Percentiles rank a stretch among this genome's conserved stretches.
These are phyloP conservation scores for Hymenopus coronatus DNA, from an alignment of 2,888 invertebrate genomes.

Conservation along the genomic window DNA sequence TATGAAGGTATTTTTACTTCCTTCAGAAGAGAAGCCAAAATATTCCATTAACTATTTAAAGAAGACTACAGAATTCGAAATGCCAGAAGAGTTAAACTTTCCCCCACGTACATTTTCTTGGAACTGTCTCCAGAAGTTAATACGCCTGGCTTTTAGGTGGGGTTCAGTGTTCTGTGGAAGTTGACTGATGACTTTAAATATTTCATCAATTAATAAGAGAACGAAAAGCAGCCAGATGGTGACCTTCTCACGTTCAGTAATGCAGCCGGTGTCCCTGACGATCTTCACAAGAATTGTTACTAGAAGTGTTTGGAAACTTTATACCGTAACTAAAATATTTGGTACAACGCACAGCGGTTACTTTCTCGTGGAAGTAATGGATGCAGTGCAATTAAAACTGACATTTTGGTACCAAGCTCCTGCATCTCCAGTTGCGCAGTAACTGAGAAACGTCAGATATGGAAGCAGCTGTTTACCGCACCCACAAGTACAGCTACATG, in stretches of 20 bases:
- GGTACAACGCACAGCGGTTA: too few species aligned
- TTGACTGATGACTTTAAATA: neutral
- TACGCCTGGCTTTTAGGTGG: neutral
- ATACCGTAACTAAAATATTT: neutral
- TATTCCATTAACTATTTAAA: too few species aligned
- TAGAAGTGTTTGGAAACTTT: neutral
- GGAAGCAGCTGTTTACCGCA: too few species aligned
- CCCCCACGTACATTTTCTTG: neutral
- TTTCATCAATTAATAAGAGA: neutral
- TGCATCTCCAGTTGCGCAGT: too few species aligned
- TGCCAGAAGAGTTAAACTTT: neutral
- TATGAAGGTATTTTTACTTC: too few species aligned
- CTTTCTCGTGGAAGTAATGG: too few species aligned
- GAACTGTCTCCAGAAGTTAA: neutral
- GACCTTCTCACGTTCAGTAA: neutral
- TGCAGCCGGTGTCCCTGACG: neutral
- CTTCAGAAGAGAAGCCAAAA: too few species aligned
- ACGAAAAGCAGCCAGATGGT: neutral
- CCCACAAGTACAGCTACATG: too few species aligned
- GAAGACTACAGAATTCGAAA: too few species aligned
- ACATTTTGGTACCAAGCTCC: too few species aligned
- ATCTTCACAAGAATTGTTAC: neutral
- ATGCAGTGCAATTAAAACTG: too few species aligned
- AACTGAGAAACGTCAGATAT: too few species aligned
- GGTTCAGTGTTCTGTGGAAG: neutral